Evolutionary conservation across 2,113 vertebrate species (phyloP).

Genomic region (Anthoscopus minutus): DNA sequence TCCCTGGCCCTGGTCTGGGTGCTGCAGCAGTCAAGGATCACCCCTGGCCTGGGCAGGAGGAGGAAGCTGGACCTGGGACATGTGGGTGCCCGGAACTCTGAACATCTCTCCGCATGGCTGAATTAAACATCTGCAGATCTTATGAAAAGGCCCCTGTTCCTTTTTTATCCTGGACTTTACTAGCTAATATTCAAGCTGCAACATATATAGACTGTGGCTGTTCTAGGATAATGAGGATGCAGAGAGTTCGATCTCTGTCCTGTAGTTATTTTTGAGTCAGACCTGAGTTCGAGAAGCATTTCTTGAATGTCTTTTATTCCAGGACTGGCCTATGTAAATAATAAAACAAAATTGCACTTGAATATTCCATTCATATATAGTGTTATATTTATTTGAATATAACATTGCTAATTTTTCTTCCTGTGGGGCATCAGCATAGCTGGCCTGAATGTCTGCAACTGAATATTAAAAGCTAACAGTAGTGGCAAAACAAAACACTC

Average conservation of each 20-base stretch:
- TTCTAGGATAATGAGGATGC: background rate
- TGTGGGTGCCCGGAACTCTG: too few species aligned
- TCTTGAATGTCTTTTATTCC: background rate
- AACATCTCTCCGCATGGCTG: too few species aligned
- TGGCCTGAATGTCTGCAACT: background rate
- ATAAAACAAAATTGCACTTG: background rate
- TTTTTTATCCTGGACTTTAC: too few species aligned
- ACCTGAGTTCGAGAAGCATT: background rate
- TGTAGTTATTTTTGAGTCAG: background rate
- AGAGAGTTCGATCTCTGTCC: background rate
- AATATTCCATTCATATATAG: too few species aligned
- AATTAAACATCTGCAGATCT: too few species aligned
- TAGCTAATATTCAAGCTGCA: too few species aligned
- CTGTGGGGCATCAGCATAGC: background rate
- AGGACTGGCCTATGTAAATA: background rate
- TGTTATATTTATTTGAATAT: background rate
- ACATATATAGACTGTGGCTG: background rate
- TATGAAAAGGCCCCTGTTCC: too few species aligned
- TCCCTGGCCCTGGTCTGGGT: too few species aligned
- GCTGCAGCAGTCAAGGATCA: too few species aligned
- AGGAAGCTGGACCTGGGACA: too few species aligned
- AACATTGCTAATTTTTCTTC: background rate
- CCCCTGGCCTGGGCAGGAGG: too few species aligned
- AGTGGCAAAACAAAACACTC: background rate
- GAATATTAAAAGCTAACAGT: background rate